Evolutionary conservation across 2,113 vertebrate species (phyloP).

Genomic region (Ciconia boyciana): DNA sequence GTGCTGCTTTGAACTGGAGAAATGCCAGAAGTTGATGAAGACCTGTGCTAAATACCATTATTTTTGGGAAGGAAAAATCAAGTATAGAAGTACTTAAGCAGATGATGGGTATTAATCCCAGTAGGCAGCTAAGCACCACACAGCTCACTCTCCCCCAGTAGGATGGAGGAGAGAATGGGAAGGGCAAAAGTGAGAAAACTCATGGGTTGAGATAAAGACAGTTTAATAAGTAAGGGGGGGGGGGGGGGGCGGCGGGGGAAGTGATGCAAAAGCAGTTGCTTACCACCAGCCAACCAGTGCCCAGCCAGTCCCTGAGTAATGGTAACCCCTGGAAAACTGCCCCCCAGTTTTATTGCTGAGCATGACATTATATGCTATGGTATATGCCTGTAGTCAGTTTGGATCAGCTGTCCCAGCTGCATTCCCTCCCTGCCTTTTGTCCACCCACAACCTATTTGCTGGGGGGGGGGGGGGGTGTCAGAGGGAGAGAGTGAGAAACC

Average conservation of each 20-base stretch:
- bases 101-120: neutral
- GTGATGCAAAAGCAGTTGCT: neutral
- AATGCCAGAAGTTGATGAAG: neutral
- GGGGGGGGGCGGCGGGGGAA: no score
- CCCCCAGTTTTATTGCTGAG: neutral
- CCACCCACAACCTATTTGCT: rapidly evolving
- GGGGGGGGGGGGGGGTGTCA: neutral
- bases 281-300: neutral
- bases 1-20: neutral
- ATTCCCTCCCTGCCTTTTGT: neutral
- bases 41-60: neutral
- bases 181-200: neutral
- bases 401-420: neutral
- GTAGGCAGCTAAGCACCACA: neutral
- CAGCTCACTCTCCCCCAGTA: neutral
- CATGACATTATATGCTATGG: neutral
- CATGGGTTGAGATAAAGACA: neutral
- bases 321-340: neutral
- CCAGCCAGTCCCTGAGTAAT: neutral
- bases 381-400: neutral
- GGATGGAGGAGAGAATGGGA: neutral
- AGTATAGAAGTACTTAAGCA: neutral
- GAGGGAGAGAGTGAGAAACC: neutral
- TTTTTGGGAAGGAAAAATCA: neutral
- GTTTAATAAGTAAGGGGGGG: neutral